A percentile compares a stretch with the other conserved stretches of the same genome.
phyloP scores from a whole-genome alignment of 2,113 vertebrate genomes.

The Colaptes auratus region DNA sequence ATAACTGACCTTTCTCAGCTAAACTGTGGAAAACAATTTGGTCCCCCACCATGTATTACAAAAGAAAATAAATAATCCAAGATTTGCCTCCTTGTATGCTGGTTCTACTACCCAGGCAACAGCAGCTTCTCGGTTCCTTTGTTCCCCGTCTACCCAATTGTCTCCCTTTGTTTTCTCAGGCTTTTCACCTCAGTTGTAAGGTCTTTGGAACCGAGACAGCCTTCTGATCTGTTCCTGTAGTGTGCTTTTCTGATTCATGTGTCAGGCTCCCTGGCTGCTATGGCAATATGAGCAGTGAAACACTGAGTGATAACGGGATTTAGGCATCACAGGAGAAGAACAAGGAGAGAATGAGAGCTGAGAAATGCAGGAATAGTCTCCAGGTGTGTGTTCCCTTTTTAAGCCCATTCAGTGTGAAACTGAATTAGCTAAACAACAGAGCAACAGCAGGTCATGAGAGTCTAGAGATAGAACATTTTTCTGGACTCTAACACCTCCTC shows the following conservation, averaged over 20 bases:
- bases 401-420: background rate
- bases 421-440: background rate
- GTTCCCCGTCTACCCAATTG: background rate
- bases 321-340: background rate
- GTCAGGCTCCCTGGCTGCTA: background rate
- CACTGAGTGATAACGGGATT: background rate
- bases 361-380: background rate
- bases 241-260: background rate
- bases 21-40: background rate
- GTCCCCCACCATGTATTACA: background rate
- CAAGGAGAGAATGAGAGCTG: background rate
- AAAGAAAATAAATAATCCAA: background rate
- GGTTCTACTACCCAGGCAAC: background rate
- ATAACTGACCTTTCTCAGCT: background rate
- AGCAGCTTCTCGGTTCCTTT: background rate
- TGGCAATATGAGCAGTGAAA: background rate
- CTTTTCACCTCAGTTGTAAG: background rate
- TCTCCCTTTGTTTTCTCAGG: background rate
- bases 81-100: background rate
- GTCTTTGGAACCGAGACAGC: background rate
- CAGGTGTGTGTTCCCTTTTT: background rate
- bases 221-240: slow-evolving; percentile 1
- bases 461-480: background rate
- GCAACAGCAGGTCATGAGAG: background rate
- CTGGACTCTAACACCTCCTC: background rate